Base-by-base conservation (phyloP, 2,888 invertebrate species). In the Fabriciana adippe region DNA sequence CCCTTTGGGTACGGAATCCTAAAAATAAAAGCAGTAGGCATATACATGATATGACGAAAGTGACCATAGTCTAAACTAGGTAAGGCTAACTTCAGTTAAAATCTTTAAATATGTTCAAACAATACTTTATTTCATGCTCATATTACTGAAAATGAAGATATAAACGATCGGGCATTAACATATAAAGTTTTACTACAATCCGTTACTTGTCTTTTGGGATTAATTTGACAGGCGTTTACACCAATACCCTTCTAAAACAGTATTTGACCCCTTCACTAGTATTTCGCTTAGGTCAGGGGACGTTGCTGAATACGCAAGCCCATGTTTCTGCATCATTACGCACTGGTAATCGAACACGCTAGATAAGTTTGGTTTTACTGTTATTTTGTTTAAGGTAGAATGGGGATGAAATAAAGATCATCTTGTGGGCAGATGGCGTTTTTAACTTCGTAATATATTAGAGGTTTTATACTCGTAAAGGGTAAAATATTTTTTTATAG, bases 301-400 rank as follows among this genome's bases (percentile, higher is more conserved):
- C 35, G 35, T 41, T 68, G 68, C 57, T 69, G 67, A 59, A 66
- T 64, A 64, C 64, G 70, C 63, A 74, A 68, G 62, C 61, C 59
- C 63, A 70, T 72, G 70, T 73, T 72, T 72, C 66, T 68, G 71
- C 70, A 67, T 72, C 73, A 70, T 73, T 72, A 72, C 66, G 64
- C 70, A 62, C 26, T 61, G 67, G 67, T 69, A 69, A 67, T 65
- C 71, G 61, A 66, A 64, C 31, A 56, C 55, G 56, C 50, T 61
- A 51, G 61, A 61, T 51, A 61, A 41, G 41, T 35, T 61, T 35
- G 18, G 18, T 51, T 61, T 15, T 15, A 61, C n/a, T 55, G 63
- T 54, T 55, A 55, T 54, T 55, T 54, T 54, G 45, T 45, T 54
- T 55, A 41, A 62, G 18, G 18, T 41, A 13, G 11, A 31, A 26